These are phyloP conservation scores for Gorsachius magnificus DNA, from an alignment of 2,797 vertebrate genomes.

Conservation along the genomic window DNA sequence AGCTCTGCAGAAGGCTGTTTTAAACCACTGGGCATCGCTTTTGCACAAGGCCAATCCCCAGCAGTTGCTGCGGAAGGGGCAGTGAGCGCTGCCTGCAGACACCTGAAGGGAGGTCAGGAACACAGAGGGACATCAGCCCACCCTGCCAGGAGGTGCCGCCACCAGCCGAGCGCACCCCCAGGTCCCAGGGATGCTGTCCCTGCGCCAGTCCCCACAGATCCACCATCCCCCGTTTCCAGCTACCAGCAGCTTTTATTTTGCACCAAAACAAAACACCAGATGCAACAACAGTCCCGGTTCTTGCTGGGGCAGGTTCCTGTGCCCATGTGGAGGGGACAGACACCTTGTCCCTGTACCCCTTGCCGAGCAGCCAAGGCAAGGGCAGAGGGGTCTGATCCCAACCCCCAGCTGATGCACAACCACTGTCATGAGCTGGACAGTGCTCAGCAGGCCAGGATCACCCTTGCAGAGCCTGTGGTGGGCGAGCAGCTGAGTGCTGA, in stretches of 20 bases:
- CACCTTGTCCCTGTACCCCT: not conserved
- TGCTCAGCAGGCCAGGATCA: not conserved
- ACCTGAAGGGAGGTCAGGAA: not conserved
- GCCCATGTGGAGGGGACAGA: rapidly evolving
- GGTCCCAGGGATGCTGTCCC: not conserved
- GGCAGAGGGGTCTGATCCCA: not conserved
- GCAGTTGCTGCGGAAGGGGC: not conserved
- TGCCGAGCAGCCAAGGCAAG: not conserved
- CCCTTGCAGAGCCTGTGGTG: not conserved
- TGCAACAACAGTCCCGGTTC: not conserved
- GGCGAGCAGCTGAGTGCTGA: not conserved
- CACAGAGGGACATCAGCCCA: not conserved
- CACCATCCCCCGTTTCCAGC: not conserved
- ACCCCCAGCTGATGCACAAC: not conserved
- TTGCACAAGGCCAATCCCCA: not conserved
- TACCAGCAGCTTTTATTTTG: conserved; percentile 46
- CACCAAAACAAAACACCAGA: not conserved
- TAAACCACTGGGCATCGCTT: not conserved
- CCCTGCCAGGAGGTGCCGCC: too few relatives aligned
- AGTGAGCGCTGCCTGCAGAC: not conserved
- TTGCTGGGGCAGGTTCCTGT: not conserved
- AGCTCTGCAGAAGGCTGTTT: not conserved
- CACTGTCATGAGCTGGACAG: not conserved
- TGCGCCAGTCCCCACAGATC: not conserved
- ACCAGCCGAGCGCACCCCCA: not conserved